phyloP scores from a whole-genome alignment of 2,888 invertebrate species.

The Frankliniella intonsa region DNA sequence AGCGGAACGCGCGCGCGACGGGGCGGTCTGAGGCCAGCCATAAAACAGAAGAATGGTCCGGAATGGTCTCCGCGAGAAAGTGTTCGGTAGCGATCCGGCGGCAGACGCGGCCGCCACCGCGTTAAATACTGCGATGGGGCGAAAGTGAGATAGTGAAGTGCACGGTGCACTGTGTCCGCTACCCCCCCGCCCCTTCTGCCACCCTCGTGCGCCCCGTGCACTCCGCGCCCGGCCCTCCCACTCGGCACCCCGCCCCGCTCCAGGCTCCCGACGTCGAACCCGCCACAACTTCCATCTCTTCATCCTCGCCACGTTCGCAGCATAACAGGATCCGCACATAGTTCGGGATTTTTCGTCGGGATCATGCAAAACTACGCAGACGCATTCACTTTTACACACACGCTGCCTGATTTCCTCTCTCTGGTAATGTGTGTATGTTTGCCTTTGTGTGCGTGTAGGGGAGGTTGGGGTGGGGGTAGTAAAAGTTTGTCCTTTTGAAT shows the following conservation, averaged over 20 bases:
- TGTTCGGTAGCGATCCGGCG: not conserved
- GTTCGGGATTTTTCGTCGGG: not conserved
- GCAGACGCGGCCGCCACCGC: not conserved
- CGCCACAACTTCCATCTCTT: not conserved
- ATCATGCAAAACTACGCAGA: not conserved
- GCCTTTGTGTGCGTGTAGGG: not conserved
- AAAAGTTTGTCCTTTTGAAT: conserved; percentile 23
- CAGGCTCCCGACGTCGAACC: not conserved
- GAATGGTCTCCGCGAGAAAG: not conserved
- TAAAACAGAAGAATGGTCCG: not conserved
- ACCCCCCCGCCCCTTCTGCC: not conserved
- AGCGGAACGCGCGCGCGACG: not conserved
- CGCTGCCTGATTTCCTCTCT: not conserved
- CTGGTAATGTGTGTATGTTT: not conserved
- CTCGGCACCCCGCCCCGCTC: not conserved
- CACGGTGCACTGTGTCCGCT: not conserved
- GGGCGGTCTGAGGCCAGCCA: too few relatives aligned
- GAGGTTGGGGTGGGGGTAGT: not conserved
- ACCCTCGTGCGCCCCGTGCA: not conserved
- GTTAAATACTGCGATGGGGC: conserved; percentile 16
- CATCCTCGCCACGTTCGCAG: not conserved
- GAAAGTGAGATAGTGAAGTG: not conserved
- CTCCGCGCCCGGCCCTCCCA: not conserved
- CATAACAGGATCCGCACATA: not conserved
- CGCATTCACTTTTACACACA: conserved; percentile 7